Conservation (phyloP, 1,140 invertebrate genomes). For the Meloidogyne floridensis region DNA sequence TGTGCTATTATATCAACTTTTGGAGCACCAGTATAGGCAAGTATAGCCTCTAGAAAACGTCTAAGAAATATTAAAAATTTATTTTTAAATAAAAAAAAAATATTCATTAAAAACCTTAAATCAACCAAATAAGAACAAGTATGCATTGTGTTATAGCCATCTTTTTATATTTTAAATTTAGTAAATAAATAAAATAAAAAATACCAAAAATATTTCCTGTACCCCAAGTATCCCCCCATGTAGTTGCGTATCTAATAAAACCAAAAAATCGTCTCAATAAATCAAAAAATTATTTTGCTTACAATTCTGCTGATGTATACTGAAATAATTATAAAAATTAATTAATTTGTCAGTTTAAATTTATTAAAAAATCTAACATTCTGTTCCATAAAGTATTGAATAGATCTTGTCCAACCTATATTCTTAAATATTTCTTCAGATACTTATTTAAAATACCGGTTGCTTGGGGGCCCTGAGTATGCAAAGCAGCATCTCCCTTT, state of each 20-base stretch:
- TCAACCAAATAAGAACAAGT: slow-evolving; percentile 60
- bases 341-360: not conserved
- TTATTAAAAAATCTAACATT: slow-evolving; percentile 36
- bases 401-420: slow-evolving; percentile 57
- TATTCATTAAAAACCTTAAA: slow-evolving; percentile 40
- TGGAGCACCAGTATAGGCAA: slow-evolving; percentile 58
- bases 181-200: not conserved
- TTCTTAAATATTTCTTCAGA: not conserved
- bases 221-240: slow-evolving; percentile 66
- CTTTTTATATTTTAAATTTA: slow-evolving; percentile 17
- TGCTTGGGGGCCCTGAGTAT: slow-evolving; percentile 62
- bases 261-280: not conserved
- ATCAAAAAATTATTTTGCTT: slow-evolving; percentile 22
- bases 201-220: slow-evolving; percentile 60
- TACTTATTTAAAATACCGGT: slow-evolving; percentile 38
- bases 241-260: slow-evolving; percentile 46
- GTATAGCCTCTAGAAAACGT: slow-evolving; percentile 60
- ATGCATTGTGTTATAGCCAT: slow-evolving; percentile 54
- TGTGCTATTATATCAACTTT: slow-evolving; percentile 64
- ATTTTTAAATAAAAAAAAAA: slow-evolving; percentile 17
- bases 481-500: slow-evolving; percentile 61
- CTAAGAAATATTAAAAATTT: slow-evolving; percentile 10
- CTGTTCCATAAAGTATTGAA: slow-evolving; percentile 65
- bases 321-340: slow-evolving; percentile 5
- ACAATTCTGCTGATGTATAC: slow-evolving; percentile 58